A percentile compares a stretch with the other conserved stretches of the same genome.
These are phyloP conservation scores for Amblyraja radiata DNA, from an alignment of 2,797 vertebrate species.

Conservation along the genomic window DNA sequence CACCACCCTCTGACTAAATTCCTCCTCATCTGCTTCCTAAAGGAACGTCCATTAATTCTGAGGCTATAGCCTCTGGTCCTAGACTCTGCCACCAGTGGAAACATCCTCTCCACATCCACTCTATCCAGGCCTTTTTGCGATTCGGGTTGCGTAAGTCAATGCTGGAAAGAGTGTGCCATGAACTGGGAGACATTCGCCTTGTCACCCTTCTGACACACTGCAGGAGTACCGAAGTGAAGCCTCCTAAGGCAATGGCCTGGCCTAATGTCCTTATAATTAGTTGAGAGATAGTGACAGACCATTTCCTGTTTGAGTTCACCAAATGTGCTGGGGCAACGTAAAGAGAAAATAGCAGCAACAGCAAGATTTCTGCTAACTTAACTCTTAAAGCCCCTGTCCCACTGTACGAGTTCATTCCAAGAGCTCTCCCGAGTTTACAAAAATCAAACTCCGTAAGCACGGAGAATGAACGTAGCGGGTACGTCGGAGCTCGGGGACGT, in stretches of 20 bases:
- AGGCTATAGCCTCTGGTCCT: too few relatives aligned
- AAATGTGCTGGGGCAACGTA: not conserved
- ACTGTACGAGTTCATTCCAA: too few relatives aligned
- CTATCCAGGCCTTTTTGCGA: too few relatives aligned
- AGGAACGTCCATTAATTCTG: too few relatives aligned
- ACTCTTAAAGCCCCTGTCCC: not conserved
- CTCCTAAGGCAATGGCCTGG: constrained; percentile 6
- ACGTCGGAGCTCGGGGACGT: too few relatives aligned
- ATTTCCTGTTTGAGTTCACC: constrained; percentile 29
- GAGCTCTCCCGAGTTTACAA: too few relatives aligned
- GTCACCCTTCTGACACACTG: constrained; percentile 26
- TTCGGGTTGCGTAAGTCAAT: not conserved
- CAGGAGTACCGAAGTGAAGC: constrained; percentile 1
- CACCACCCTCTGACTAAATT: too few relatives aligned
- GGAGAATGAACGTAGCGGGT: too few relatives aligned
- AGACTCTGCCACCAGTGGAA: too few relatives aligned
- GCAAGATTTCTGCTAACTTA: not conserved
- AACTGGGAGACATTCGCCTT: constrained; percentile 28
- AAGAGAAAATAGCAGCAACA: constrained; percentile 16
- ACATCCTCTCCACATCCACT: too few relatives aligned
- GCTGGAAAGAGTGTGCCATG: not conserved
- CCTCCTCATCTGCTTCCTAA: too few relatives aligned
- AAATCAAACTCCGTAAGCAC: too few relatives aligned
- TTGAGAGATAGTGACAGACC: constrained; percentile 27
- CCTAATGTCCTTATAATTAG: constrained; percentile 29